These are phyloP conservation scores for Cacatua alba DNA, from an alignment of 2,113 vertebrate genomes.

Conservation along the genomic window DNA sequence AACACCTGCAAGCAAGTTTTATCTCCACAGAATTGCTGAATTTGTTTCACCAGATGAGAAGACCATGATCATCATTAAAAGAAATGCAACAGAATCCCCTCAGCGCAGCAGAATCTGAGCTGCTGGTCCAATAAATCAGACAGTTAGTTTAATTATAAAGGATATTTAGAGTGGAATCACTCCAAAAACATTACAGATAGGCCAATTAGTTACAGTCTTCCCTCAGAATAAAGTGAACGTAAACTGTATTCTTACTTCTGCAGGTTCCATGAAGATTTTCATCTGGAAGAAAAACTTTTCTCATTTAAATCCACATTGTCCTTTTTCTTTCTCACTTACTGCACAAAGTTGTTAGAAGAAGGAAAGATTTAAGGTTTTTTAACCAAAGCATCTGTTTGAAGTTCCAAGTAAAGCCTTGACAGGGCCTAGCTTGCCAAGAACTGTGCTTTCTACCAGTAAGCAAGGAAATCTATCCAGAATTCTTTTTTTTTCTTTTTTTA, in stretches of 20 bases:
- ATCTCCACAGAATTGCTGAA: not conserved
- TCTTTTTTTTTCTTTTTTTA: not conserved
- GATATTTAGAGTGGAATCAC: slow-evolving; percentile 34
- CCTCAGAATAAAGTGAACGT: not conserved
- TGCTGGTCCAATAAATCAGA: slow-evolving; percentile 28
- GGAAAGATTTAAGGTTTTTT: slow-evolving; percentile 55
- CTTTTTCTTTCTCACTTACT: not conserved
- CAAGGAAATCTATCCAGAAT: slow-evolving; percentile 20
- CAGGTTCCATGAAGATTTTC: slow-evolving; percentile 15
- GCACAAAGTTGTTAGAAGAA: not conserved
- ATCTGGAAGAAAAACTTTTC: slow-evolving; percentile 1
- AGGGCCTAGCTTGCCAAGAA: slow-evolving; percentile 53
- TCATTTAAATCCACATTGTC: not conserved
- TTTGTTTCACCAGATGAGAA: not conserved
- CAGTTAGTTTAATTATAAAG: slow-evolving; percentile 45
- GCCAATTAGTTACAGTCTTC: slow-evolving; percentile 28
- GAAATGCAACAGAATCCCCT: not conserved
- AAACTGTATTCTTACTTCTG: slow-evolving; percentile 15
- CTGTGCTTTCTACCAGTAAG: slow-evolving; percentile 47
- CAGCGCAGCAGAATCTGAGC: slow-evolving; percentile 1
- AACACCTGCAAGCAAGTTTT: slow-evolving; percentile 20
- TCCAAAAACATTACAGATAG: slow-evolving; percentile 50
- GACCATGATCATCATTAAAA: not conserved
- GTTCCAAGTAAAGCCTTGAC: slow-evolving; percentile 48
- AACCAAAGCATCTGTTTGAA: slow-evolving; percentile 43